Conservation (phyloP, 2,113 vertebrate genomes). For the Monarcha castaneiventris region DNA sequence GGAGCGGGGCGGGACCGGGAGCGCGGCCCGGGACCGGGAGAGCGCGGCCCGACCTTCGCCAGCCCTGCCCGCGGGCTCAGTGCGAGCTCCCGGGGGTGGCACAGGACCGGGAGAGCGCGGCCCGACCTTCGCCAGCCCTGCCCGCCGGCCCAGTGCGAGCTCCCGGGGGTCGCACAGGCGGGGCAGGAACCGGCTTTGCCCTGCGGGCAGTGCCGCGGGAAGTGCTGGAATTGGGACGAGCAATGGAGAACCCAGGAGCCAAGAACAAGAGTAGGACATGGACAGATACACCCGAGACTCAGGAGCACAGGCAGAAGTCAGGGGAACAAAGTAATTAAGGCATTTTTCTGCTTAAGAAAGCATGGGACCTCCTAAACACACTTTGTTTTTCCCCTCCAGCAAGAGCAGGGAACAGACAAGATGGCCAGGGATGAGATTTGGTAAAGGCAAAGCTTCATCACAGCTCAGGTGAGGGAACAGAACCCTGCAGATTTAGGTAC, state of each 20-base stretch:
- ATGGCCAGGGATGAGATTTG: background rate
- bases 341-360: background rate
- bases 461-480: background rate
- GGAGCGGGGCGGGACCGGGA: background rate
- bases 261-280: background rate
- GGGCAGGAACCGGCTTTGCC: background rate
- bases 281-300: background rate
- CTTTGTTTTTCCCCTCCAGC: background rate
- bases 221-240: background rate
- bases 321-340: background rate
- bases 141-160: too few species aligned
- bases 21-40: too few species aligned
- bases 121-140: too few species aligned
- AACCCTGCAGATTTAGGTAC: rapidly evolving
- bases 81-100: too few species aligned
- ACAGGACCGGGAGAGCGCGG: too few species aligned
- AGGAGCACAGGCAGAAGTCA: rapidly evolving
- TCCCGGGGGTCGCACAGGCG: too few species aligned
- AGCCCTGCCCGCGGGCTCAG: too few species aligned
- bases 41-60: too few species aligned
- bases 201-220: background rate
- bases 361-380: rapidly evolving
- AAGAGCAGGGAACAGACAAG: too few species aligned
- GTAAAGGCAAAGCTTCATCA: background rate
- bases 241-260: background rate